Evolutionary conservation across 1,140 invertebrate species (phyloP).

Genomic region (Drosophila neocordata): DNA sequence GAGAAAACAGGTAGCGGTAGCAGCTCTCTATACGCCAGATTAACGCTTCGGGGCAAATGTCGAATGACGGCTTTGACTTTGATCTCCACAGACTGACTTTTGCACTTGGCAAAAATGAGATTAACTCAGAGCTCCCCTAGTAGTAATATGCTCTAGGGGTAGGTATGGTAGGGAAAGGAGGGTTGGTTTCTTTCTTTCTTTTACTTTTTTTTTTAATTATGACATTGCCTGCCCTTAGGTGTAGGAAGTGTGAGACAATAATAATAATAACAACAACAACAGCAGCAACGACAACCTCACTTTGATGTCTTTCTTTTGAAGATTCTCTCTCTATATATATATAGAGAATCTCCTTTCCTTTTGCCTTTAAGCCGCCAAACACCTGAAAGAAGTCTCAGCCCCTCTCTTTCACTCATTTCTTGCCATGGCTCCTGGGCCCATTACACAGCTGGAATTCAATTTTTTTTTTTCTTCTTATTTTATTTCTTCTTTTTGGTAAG

Average conservation of each 20-base stretch:
- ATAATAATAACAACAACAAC: conserved; percentile 38
- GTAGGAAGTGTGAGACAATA: conserved; percentile 59
- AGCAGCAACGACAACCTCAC: conserved; percentile 16
- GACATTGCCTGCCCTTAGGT: conserved; percentile 43
- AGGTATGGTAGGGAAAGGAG: conserved; percentile 4
- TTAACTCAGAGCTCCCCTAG: conserved; percentile 1
- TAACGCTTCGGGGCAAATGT: conserved; percentile 53
- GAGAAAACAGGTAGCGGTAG: conserved; percentile 57
- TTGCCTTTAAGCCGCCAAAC: conserved; percentile 44
- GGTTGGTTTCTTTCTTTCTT: neutral
- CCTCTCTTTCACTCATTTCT: neutral
- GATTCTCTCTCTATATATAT: neutral
- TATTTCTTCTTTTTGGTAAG: conserved; percentile 17
- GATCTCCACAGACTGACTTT: conserved; percentile 67
- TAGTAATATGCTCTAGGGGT: neutral
- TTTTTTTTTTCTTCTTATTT: conserved; percentile 45
- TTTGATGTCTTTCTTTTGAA: conserved; percentile 42
- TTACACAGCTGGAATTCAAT: conserved; percentile 76
- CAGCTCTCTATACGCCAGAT: conserved; percentile 55
- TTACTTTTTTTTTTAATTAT: conserved; percentile 55
- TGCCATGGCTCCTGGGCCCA: conserved; percentile 10
- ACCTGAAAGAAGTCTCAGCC: conserved; percentile 32
- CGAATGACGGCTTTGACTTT: conserved; percentile 51
- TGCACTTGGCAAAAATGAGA: conserved; percentile 65
- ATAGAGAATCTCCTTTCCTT: conserved; percentile 13